These are phyloP conservation scores for Caenorhabditis sp. DNA, from an alignment of 2,888 invertebrate species.

Conservation along the genomic window DNA sequence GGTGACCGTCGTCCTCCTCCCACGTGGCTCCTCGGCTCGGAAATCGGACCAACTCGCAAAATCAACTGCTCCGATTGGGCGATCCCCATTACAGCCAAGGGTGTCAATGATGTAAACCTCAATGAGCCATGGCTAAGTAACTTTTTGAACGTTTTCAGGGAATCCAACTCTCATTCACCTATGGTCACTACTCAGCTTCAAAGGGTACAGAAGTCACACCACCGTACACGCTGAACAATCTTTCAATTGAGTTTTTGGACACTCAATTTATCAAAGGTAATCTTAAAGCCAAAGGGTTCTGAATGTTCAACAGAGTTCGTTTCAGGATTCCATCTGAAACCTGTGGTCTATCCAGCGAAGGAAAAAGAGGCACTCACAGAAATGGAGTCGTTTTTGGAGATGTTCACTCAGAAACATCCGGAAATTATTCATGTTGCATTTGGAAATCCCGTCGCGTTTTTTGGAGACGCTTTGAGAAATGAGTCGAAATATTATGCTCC, in stretches of 20 bases:
- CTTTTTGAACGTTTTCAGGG: conserved; percentile 25
- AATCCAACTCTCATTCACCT: conserved; percentile 37
- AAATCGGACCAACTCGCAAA: conserved; percentile 27
- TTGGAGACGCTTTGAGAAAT: conserved; percentile 15
- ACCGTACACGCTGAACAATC: conserved; percentile 35
- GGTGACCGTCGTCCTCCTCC: conserved; percentile 63
- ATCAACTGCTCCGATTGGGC: conserved; percentile 66
- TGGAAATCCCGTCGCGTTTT: conserved; percentile 32
- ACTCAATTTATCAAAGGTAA: conserved; percentile 29
- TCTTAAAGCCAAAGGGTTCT: too few relatives aligned
- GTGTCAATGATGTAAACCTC: conserved; percentile 38
- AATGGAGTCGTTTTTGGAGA: conserved; percentile 25
- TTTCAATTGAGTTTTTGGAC: conserved; percentile 38
- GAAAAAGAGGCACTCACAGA: conserved; percentile 10
- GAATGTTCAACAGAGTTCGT: too few relatives aligned
- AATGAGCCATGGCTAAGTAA: neutral
- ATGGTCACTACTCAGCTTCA: conserved; percentile 5
- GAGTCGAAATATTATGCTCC: conserved; percentile 24
- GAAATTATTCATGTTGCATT: conserved; percentile 54
- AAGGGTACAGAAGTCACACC: conserved; percentile 12
- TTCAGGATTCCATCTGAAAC: conserved; percentile 43
- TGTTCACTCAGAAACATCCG: conserved; percentile 24
- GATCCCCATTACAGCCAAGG: conserved; percentile 58
- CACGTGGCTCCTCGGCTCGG: conserved; percentile 17
- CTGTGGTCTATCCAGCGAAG: conserved; percentile 20